These are phyloP conservation scores for Diabrotica undecimpunctata DNA, from an alignment of 1,140 invertebrate species.

Conservation along the genomic window DNA sequence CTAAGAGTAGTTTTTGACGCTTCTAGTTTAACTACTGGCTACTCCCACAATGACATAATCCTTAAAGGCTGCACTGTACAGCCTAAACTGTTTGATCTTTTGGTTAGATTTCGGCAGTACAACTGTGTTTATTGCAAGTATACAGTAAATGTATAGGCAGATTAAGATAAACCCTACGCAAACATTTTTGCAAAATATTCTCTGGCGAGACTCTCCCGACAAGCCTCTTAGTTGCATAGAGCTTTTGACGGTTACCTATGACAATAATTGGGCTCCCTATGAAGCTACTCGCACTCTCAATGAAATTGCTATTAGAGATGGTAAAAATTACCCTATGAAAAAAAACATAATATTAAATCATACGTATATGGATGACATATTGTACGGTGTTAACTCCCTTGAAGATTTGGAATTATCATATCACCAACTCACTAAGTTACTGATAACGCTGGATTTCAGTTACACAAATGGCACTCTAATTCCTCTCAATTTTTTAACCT, in stretches of 20 bases:
- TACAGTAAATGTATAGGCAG: conserved; percentile 21
- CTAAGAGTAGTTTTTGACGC: conserved; percentile 43
- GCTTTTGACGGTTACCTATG: too few relatives aligned
- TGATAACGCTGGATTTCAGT: conserved; percentile 11
- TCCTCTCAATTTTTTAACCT: too few relatives aligned
- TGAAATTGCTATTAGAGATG: conserved; percentile 11
- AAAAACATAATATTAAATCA: conserved; percentile 25
- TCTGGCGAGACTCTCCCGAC: too few relatives aligned
- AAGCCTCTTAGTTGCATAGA: too few relatives aligned
- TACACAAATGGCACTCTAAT: conserved; percentile 27
- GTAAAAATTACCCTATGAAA: conserved; percentile 24
- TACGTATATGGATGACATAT: conserved; percentile 29
- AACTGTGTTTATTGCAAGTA: conserved; percentile 16
- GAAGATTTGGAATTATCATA: conserved; percentile 12
- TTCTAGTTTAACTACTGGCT: conserved; percentile 38
- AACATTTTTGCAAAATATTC: too few relatives aligned
- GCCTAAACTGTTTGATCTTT: too few relatives aligned
- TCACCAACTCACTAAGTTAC: conserved; percentile 7
- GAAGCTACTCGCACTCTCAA: too few relatives aligned
- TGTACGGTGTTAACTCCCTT: conserved; percentile 10
- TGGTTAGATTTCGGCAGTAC: conserved; percentile 14
- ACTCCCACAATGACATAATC: conserved; percentile 36
- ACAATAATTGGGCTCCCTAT: too few relatives aligned
- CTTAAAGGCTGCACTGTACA: conserved; percentile 28
- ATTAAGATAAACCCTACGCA: conserved; percentile 13